Conservation (phyloP, 2,113 vertebrate species). For the Peromyscus polionotus region DNA sequence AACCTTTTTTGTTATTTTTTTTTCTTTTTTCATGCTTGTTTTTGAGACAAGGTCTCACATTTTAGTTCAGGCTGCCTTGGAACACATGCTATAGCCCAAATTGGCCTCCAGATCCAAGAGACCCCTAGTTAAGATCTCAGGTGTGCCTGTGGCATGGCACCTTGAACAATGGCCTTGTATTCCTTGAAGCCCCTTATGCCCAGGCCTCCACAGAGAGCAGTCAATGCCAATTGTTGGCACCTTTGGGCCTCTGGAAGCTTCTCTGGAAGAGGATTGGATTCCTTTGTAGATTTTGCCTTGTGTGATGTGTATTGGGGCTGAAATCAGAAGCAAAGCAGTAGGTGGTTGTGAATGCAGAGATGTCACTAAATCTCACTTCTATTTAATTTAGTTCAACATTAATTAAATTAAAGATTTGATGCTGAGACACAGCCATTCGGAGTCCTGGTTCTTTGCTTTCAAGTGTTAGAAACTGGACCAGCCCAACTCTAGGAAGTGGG, state of each 20-base stretch:
- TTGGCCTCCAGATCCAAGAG: neutral
- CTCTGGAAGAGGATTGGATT: conserved; percentile 39
- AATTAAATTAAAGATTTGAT: neutral
- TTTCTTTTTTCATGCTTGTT: neutral
- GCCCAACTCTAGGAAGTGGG: neutral
- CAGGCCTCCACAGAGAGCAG: conserved; percentile 54
- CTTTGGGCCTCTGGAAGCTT: conserved; percentile 46
- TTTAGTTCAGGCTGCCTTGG: neutral
- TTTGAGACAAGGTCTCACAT: neutral
- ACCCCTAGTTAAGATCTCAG: neutral
- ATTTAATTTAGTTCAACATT: neutral
- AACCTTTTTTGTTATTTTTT: neutral
- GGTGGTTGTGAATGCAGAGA: conserved; percentile 23
- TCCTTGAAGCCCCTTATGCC: conserved; percentile 66
- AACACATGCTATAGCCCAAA: neutral
- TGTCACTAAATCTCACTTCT: conserved; percentile 5
- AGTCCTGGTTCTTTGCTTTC: neutral
- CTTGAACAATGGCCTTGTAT: conserved; percentile 58
- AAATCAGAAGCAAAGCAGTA: conserved; percentile 25
- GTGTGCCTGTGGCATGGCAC: neutral
- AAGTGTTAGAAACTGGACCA: neutral
- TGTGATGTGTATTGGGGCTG: neutral
- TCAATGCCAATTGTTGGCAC: conserved; percentile 58
- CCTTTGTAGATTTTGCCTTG: conserved; percentile 13
- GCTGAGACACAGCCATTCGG: too few species aligned